Conservation (phyloP, 2,888 invertebrate genomes). For the Allolobophora icterica region DNA sequence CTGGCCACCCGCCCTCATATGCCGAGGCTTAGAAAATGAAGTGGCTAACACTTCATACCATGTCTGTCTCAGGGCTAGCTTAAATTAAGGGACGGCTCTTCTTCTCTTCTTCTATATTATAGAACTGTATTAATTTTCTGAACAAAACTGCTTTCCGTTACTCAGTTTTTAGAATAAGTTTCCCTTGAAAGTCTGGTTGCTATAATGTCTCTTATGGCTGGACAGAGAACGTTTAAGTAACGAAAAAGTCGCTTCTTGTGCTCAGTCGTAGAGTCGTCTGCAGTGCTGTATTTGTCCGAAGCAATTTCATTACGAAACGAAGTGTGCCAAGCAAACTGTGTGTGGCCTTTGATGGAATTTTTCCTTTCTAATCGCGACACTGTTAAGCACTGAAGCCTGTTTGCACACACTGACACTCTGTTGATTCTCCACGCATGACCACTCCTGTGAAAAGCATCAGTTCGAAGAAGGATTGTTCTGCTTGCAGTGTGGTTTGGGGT, state of each 20-base stretch:
- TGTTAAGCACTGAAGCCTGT: constrained; percentile 11
- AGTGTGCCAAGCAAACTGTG: constrained; percentile 6
- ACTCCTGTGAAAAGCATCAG: neutral
- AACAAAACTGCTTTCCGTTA: neutral
- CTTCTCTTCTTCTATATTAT: too few species aligned
- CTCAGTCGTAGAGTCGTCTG: neutral
- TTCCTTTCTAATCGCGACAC: neutral
- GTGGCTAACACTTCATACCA: too few species aligned
- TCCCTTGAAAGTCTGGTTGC: neutral
- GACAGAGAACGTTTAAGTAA: neutral
- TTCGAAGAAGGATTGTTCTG: neutral
- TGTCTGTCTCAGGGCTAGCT: too few species aligned
- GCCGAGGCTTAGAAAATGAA: too few species aligned
- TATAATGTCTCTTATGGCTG: neutral
- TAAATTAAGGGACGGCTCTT: too few species aligned
- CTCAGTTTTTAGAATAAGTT: neutral
- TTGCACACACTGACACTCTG: neutral
- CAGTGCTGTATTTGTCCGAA: neutral
- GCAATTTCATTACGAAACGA: neutral
- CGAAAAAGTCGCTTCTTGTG: neutral
- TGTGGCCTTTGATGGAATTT: neutral
- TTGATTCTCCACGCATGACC: neutral
- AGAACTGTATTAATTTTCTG: neutral
- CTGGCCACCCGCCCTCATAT: too few species aligned
- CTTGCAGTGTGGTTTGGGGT: neutral